Evolutionary conservation across 2,888 invertebrate species (phyloP).

Genomic region (Cancer borealis): DNA sequence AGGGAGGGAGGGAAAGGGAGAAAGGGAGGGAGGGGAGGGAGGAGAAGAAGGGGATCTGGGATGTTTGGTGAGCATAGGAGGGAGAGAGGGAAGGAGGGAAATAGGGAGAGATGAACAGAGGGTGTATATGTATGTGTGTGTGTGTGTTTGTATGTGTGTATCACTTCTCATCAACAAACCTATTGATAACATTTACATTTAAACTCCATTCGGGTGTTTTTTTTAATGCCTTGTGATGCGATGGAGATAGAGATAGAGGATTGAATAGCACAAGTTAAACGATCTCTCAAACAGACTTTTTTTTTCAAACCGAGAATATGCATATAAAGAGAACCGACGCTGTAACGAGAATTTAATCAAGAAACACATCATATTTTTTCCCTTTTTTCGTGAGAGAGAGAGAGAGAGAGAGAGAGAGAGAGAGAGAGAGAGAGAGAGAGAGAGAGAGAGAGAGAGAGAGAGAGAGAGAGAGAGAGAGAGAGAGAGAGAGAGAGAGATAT

Average conservation of each 20-base stretch:
- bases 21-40: neutral
- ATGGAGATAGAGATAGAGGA: neutral
- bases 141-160: neutral
- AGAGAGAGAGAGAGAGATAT: no score
- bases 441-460: no score
- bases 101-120: neutral
- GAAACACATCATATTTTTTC: neutral
- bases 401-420: no score
- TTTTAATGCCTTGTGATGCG: conserved; percentile 13
- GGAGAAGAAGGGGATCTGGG: neutral
- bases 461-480: neutral
- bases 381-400: no score
- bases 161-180: conserved; percentile 32
- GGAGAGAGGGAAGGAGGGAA: neutral
- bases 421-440: neutral
- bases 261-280: conserved; percentile 16
- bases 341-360: conserved; percentile 20
- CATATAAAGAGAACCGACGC: neutral
- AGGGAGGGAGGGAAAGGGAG: neutral
- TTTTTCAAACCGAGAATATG: neutral
- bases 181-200: conserved; percentile 57
- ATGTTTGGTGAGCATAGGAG: neutral
- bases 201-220: conserved; percentile 43
- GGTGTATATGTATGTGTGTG: neutral
- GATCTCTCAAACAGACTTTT: neutral